These are phyloP conservation scores for Oriolus oriolus DNA, from an alignment of 2,113 vertebrate genomes.

Conservation along the genomic window DNA sequence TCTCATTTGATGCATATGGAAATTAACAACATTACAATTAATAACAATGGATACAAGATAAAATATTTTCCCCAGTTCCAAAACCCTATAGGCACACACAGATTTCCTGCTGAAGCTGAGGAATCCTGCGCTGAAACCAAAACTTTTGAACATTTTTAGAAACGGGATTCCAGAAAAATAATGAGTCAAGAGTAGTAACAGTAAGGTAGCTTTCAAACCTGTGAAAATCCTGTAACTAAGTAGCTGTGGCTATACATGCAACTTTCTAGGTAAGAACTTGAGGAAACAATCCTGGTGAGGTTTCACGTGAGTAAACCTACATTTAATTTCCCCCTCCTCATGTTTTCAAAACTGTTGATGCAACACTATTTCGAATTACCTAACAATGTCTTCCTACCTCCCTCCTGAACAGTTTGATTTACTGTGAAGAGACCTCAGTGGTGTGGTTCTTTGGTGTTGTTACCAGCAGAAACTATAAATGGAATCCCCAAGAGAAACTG, in stretches of 20 bases:
- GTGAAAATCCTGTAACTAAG: not conserved
- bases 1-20: not conserved
- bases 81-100: not conserved
- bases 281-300: not conserved
- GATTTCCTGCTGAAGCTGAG: not conserved
- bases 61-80: not conserved
- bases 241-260: not conserved
- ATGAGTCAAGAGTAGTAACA: not conserved
- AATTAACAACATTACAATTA: not conserved
- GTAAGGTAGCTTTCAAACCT: not conserved
- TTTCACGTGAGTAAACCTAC: not conserved
- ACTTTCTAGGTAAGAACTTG: not conserved
- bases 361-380: constrained; percentile 43
- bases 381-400: constrained; percentile 37
- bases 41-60: not conserved
- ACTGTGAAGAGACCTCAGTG: constrained; percentile 65
- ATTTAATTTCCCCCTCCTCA: not conserved
- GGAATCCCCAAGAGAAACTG: constrained; percentile 72
- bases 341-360: not conserved
- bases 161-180: not conserved
- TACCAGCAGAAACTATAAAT: constrained; percentile 75
- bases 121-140: not conserved
- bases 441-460: constrained; percentile 67
- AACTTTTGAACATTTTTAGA: not conserved
- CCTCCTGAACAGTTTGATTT: constrained; percentile 72